Percentiles rank a stretch among this genome's conserved stretches.
Evolutionary conservation across 2,888 invertebrate species (phyloP).

Genomic region (Heliconius ismenius): DNA sequence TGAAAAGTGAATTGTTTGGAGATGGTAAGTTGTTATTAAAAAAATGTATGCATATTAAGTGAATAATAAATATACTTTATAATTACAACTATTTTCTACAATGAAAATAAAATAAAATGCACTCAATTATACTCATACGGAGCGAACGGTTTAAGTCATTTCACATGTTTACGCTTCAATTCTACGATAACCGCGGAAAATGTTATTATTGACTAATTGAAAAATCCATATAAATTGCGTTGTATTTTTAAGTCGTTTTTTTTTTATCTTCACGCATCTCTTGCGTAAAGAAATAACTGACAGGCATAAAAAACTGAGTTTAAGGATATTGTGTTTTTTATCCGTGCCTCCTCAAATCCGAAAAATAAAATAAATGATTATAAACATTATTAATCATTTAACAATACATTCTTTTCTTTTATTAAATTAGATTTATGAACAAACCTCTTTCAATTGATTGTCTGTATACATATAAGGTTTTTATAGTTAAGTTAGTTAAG

Average conservation of each 20-base stretch:
- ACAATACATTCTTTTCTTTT: background rate
- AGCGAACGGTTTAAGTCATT: background rate
- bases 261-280: background rate
- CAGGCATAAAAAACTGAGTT: background rate
- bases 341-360: background rate
- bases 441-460: too few species aligned
- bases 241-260: background rate
- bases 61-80: background rate
- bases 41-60: background rate
- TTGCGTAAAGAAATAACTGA: background rate
- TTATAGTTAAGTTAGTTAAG: too few species aligned
- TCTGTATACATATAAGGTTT: too few species aligned
- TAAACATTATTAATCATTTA: too few species aligned
- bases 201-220: background rate
- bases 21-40: slow-evolving; percentile 72
- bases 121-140: background rate
- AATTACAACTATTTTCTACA: background rate
- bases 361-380: background rate
- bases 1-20: slow-evolving; percentile 93
- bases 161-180: background rate
- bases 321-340: background rate
- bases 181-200: background rate
- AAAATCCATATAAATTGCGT: background rate
- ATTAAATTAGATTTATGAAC: background rate
- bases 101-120: background rate